Percentiles rank a stretch among this genome's conserved stretches.
phyloP scores from a whole-genome alignment of 2,888 invertebrate genomes.

The Nomada flava region DNA sequence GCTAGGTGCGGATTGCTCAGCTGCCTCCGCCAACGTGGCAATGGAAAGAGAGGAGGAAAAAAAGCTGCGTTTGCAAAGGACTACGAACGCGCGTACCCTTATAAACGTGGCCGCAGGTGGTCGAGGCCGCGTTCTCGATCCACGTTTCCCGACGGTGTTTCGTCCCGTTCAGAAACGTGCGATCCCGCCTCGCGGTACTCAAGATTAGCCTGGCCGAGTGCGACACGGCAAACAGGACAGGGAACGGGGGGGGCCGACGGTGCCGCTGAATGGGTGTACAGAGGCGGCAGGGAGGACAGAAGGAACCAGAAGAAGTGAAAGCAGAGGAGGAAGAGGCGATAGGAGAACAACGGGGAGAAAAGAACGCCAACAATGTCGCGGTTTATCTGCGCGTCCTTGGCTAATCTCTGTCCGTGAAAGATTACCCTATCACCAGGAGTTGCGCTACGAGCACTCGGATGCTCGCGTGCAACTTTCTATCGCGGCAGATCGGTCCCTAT shows the following conservation, averaged over 20 bases:
- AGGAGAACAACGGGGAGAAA: conserved; percentile 57
- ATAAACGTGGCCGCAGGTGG: conserved; percentile 61
- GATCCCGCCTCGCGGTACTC: too few species aligned
- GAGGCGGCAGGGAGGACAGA: neutral
- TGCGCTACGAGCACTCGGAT: conserved; percentile 53
- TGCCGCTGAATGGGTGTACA: too few species aligned
- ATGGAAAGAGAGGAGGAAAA: conserved; percentile 3
- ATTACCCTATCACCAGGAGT: conserved; percentile 78
- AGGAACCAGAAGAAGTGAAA: neutral
- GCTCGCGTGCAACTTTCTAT: conserved; percentile 40
- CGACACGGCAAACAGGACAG: too few species aligned
- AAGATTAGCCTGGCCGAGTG: too few species aligned
- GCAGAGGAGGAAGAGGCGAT: neutral
- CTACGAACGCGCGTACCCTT: conserved; percentile 32
- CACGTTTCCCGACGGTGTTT: neutral
- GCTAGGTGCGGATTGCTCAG: conserved; percentile 72
- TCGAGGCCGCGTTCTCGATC: conserved; percentile 6
- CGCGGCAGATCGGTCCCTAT: conserved; percentile 15
- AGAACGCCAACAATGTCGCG: conserved; percentile 74
- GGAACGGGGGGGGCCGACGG: too few species aligned
- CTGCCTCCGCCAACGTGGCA: conserved; percentile 61
- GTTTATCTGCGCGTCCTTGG: conserved; percentile 83
- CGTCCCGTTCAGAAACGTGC: neutral
- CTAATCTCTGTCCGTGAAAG: conserved; percentile 81
- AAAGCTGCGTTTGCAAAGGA: conserved; percentile 62